Evolutionary conservation across 1,140 invertebrate species (phyloP), one percentile per base, ranked within the genome.

Genomic region (Ceratina japonica): DNA sequence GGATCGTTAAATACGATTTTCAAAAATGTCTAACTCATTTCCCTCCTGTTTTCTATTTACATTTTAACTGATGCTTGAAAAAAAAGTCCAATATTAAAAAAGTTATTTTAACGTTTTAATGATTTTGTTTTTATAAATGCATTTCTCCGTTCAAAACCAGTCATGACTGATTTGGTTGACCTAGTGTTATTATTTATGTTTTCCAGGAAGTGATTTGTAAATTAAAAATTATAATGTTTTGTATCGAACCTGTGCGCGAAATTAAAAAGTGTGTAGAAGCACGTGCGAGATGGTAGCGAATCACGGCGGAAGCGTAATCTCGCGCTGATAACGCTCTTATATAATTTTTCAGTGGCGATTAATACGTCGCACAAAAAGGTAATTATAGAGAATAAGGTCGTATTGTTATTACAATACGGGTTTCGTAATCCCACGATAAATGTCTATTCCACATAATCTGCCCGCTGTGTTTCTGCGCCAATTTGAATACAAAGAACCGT

Each of bases 401-500:
- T 71, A 80, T 83, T 83, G 75, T 84, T 83, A 75, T 83, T 84
- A 72, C 81, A 84, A 84, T 84, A 79, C 76, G 56, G 61, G 56
- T 75, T 75, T 84, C 76, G 75, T 84, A 84, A 84, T 84, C 76
- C 77, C 71, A 69, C 82, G 82, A 84, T 84, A 84, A 84, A 84
- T 75, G 81, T 54, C 81, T 79, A 80, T 84, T 83, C 71, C 66
- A 58, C 76, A 61, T 84, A 84, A 84, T 84, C 82, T 84, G 81
- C 56, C 71, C 59, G 71, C 66, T 75, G 71, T 83, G 74, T 83
- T 84, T 75, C 81, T 58, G 81, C 71, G 61, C 68, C 76, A 84
- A 83, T 84, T 84, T 84, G 82, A 84, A 84, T 84, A 84, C 82
- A 84, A 84, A 84, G 82, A 84, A 83, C 82, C 81, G 81, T 80